A percentile compares a stretch with the other conserved stretches of the same genome.
Evolutionary conservation across 2,797 vertebrate species (phyloP).

Genomic region (Acanthurus tractus): DNA sequence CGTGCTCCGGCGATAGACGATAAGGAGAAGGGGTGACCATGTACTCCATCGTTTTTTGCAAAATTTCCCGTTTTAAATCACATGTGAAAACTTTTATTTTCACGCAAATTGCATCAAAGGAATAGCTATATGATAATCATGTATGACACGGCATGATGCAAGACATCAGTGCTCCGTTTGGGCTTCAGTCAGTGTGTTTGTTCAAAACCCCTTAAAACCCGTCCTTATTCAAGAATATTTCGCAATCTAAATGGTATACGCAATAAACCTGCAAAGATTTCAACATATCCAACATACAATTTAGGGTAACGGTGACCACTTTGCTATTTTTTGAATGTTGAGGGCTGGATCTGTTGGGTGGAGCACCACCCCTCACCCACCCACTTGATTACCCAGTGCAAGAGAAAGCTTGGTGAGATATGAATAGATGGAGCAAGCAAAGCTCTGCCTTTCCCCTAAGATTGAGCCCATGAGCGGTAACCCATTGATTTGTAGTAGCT

Average conservation of each 20-base stretch:
- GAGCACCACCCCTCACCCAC: constrained; percentile 34
- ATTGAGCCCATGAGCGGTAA: neutral
- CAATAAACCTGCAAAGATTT: neutral
- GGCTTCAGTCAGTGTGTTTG: too few relatives aligned
- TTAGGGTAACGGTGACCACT: neutral
- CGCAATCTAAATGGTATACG: neutral
- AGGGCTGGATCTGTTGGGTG: constrained; percentile 22
- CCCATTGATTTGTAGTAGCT: constrained; percentile 2
- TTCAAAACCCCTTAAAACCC: neutral
- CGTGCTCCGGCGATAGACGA: neutral
- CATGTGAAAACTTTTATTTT: constrained; percentile 4
- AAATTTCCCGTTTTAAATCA: neutral
- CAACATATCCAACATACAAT: neutral
- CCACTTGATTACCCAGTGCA: constrained; percentile 15
- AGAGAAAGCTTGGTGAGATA: constrained; percentile 7
- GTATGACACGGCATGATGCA: neutral
- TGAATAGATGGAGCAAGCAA: constrained; percentile 7
- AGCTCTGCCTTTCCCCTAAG: constrained; percentile 9
- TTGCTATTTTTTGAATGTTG: constrained; percentile 20
- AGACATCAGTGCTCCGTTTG: neutral
- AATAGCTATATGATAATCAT: neutral
- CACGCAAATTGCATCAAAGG: neutral
- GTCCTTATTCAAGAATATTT: neutral
- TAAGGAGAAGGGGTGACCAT: neutral
- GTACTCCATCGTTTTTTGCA: neutral